Evolutionary conservation across 2,797 vertebrate genomes (phyloP), one percentile per base, ranked within the genome.

Genomic region (Macroramphosus scolopax): DNA sequence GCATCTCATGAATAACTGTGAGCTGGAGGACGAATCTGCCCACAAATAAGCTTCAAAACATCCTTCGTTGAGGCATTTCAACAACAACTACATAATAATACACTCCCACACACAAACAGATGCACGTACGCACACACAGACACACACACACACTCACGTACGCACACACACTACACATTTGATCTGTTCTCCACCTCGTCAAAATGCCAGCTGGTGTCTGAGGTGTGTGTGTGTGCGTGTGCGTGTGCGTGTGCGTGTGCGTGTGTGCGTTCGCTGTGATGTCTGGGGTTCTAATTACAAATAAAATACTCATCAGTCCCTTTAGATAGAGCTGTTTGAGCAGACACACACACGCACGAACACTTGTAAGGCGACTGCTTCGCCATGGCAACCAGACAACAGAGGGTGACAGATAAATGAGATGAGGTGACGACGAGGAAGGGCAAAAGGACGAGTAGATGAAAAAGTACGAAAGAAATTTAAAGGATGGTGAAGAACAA

Each of bases 311-410:
- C 41, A 60, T 42, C 49, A 53, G 16, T 63, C 68, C 45, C 66
- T 51, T 66, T 72, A 73, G 57, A 68, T 44, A 41, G 39, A 63
- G 25, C 26, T 13, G 17, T 78, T 62, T 68, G 65, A 82, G 22
- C 12, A 44, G 15, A 47, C 25, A 14, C n/a, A 12, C 38, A 37
- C 38, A 41, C 42, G 31, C 42, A 41, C 28, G 31, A 42, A 14
- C 16, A 51, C 33, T 6, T 24, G 3, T n/a, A 39, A 28, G 36
- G 50, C 63, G 51, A 64, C 56, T 29, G 54, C 41, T 60, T 88
- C 71, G 53, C 86, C 73, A 82, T 86, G 72, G 73, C 77, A 88
- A 89, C 82, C 60, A 79, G 62, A 72, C 55, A 71, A 75, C 61
- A 69, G 58, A 69, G 20, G 48, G 54, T 55, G 57, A 51, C 55